Evolutionary conservation across 1,140 invertebrate genomes (phyloP), one percentile per base, ranked within the genome.

Genomic region (Dinoponera quadriceps): DNA sequence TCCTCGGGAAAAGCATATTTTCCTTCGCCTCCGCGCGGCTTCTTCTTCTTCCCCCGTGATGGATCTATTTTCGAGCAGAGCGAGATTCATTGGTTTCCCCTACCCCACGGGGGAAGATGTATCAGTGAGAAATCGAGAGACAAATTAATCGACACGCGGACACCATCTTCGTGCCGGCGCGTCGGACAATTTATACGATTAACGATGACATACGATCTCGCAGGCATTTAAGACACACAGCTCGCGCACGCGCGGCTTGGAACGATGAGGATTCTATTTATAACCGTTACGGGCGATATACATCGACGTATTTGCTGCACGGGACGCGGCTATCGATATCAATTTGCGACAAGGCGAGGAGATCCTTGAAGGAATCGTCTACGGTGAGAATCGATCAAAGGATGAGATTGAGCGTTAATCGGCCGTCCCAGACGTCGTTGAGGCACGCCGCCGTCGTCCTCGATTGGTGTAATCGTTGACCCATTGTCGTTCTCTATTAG

Each of bases 401-500:
- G 48, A 78, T 38, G 18, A 77, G 81, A 87, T 87, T 84, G 78
- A 68, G 25, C 80, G 54, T 83, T 87, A 87, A 87, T 87, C 84
- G 85, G 55, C 54, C 25, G 27, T 57, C 57, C 11, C 22, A 87
- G 73, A 84, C 44, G 9, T 49, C 63, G 2, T 65, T 33, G 60
- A 78, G n/a, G 60, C 14, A 60, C 38, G n/a, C 65, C 55, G 16
- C 25, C n/a, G 38, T 44, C 57, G 25, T 48, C 33, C 49, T 73
- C 86, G 88, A 92, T 92, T 89, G 91, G 84, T 73, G 84, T 91
- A 92, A 91, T 93, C 90, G 90, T 75, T 90, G 89, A 87, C 81
- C 89, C 90, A 91, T 91, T 91, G 88, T 92, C 84, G 82, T 88
- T 83, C 84, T 87, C 84, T 88, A 92, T 93, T 91, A 90, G 85